A percentile compares a stretch with the other conserved stretches of the same genome.
Evolutionary conservation across 2,113 vertebrate species (phyloP).

Genomic region (Serinus canaria): DNA sequence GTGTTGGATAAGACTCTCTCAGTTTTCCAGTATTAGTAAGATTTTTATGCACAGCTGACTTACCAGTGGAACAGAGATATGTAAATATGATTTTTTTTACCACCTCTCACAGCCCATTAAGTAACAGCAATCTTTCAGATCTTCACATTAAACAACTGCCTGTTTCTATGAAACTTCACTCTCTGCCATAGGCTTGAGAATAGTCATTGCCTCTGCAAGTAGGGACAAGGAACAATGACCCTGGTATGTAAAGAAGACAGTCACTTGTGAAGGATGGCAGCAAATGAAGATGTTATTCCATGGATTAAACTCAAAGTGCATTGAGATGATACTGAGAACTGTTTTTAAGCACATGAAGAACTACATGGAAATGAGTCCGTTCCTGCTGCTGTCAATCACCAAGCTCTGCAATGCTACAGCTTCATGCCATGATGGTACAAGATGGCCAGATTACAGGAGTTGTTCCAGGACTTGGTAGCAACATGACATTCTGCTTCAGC

Average conservation of each 20-base stretch:
- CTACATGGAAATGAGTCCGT: not conserved
- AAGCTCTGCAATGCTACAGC: not conserved
- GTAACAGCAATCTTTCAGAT: not conserved
- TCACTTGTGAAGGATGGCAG: not conserved
- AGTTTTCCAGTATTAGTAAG: slow-evolving; percentile 8
- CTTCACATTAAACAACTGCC: not conserved
- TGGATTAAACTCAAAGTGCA: not conserved
- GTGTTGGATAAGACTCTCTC: not conserved
- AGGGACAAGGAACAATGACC: not conserved
- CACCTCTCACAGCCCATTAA: not conserved
- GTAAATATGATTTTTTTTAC: not conserved
- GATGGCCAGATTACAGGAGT: not conserved
- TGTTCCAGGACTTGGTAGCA: not conserved
- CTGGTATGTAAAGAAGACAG: not conserved
- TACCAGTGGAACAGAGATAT: not conserved
- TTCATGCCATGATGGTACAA: not conserved
- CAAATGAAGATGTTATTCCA: not conserved
- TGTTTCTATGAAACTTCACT: not conserved
- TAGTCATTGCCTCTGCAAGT: not conserved
- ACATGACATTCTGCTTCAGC: not conserved
- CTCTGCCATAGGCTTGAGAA: not conserved
- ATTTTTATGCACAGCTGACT: not conserved
- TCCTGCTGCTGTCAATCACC: not conserved
- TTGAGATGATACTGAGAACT: not conserved
- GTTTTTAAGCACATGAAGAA: not conserved